phyloP scores from a whole-genome alignment of 2,888 invertebrate species.

The Dendrolimus houi region DNA sequence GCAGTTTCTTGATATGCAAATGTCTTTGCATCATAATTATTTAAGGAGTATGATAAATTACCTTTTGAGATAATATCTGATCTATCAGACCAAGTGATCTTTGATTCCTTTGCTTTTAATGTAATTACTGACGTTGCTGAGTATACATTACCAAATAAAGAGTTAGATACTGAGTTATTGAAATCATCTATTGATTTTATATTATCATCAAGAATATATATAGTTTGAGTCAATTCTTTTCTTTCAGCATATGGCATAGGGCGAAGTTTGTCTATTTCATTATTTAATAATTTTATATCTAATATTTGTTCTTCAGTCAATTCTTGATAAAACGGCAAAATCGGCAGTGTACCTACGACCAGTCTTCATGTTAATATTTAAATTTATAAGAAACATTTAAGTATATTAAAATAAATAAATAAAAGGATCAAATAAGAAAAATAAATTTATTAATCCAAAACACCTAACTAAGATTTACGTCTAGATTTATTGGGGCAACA shows the following conservation, averaged over 20 bases:
- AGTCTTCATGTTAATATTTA: constrained; percentile 29
- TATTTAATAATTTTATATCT: constrained; percentile 16
- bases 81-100: not conserved
- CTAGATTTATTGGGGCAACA: constrained; percentile 28
- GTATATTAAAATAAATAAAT: constrained; percentile 6
- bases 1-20: constrained; percentile 38
- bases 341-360: constrained; percentile 54
- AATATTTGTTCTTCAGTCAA: constrained; percentile 33
- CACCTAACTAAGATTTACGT: constrained; percentile 13
- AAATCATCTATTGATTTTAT: not conserved
- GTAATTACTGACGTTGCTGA: not conserved
- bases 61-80: not conserved
- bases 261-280: constrained; percentile 7
- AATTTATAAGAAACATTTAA: constrained; percentile 2
- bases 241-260: not conserved
- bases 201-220: not conserved
- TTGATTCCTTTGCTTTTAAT: not conserved
- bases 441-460: constrained; percentile 9
- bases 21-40: constrained; percentile 3
- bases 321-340: constrained; percentile 43
- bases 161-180: not conserved
- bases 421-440: constrained; percentile 3
- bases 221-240: not conserved
- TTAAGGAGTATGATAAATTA: not conserved
- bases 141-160: not conserved